phyloP scores from a whole-genome alignment of 2,113 vertebrate genomes.

The Phocoena sinus region DNA sequence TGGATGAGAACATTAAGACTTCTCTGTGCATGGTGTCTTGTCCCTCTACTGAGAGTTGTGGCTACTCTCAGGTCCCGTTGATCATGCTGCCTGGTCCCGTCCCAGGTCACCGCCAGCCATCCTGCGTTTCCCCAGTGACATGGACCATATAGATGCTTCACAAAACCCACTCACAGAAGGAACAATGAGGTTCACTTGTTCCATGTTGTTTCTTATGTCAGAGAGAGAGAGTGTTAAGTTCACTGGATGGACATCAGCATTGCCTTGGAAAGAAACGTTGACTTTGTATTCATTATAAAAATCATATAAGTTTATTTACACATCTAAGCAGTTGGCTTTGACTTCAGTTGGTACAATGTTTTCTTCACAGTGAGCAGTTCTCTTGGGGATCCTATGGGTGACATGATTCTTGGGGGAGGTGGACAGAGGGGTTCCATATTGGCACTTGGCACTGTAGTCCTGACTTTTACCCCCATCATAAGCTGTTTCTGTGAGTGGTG shows the following conservation, averaged over 20 bases:
- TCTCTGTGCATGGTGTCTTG: background rate
- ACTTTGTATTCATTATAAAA: background rate
- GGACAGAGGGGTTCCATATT: background rate
- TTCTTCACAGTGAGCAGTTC: background rate
- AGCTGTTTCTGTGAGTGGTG: background rate
- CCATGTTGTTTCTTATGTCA: background rate
- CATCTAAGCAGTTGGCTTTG: background rate
- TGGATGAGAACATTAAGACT: background rate
- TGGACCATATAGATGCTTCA: background rate
- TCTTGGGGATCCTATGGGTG: background rate
- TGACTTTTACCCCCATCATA: background rate
- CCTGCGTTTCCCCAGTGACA: background rate
- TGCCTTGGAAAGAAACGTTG: background rate
- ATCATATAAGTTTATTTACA: background rate
- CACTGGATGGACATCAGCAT: background rate
- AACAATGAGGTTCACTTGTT: background rate
- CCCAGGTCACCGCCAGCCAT: fast-evolving
- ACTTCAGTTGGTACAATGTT: background rate
- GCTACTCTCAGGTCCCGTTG: background rate
- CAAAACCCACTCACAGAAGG: background rate
- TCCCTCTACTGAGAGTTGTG: background rate
- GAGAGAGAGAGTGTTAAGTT: background rate
- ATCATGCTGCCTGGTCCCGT: background rate
- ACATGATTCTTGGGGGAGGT: background rate
- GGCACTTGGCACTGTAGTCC: too few species aligned